Base-by-base conservation (phyloP, 2,888 invertebrate genomes). In the Palloptera scutellata region DNA sequence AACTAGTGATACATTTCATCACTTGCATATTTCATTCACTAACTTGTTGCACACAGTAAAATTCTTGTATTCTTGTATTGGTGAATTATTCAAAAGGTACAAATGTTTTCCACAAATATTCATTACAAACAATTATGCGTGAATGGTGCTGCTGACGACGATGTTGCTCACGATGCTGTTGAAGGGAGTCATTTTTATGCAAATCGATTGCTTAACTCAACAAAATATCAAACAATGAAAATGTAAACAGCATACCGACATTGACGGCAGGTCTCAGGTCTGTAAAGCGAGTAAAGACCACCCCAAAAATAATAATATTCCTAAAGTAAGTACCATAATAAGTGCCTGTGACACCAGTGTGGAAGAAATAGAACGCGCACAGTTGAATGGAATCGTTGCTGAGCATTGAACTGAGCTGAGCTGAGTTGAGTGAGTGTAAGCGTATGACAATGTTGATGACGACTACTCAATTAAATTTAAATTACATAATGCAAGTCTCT, bases 381-480 rank as follows among this genome's bases (percentile, higher is more conserved):
- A 51, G 58, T 42, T 52, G 76, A 74, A 74, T 67, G 17, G 13
- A 51, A 41, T n/a, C 30, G 15, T 20, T n/a, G 52, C 19, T 42
- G 48, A 19, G 9, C 10, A 58, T 41, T 12, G 30, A 54, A 48
- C 10, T 43, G 42, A 67, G 69, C 63, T 54, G n/a, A 40, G 42
- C 71, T 71, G 71, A 68, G 71, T n/a, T n/a, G n/a, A 72, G 73
- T 40, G 42, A 54, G 19, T 15, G 43, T 19, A 17, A 13, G 19
- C 19, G 11, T 17, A 59, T 30, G 59, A 48, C 40, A 58, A 64
- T 51, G 61, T 30, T 12, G 19, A 67, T 62, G 67, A 69, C 52
- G 69, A 70, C 72, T 75, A 79, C 76, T 78, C 79, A 79, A 79
- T 80, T 80, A 78, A 76, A 74, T 76, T 75, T 78, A 67, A 73